Conservation (phyloP, 2,113 vertebrate species). For the Otis tarda region DNA sequence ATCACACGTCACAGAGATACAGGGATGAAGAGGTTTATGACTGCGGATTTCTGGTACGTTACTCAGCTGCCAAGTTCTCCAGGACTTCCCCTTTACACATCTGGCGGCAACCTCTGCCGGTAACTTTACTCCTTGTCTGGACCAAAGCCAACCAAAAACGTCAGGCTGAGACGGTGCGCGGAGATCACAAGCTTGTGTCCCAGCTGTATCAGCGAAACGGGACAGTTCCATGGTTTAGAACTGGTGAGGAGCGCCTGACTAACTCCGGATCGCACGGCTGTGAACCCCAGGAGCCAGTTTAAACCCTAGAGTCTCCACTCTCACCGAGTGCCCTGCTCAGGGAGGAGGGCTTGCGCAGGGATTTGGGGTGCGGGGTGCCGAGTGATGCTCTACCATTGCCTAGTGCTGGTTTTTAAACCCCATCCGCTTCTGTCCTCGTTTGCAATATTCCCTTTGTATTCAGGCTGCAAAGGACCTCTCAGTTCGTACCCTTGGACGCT, state of each 20-base stretch:
- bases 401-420: neutral
- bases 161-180: neutral
- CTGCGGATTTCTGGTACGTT: neutral
- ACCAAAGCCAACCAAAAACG: neutral
- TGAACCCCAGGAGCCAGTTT: too few relatives aligned
- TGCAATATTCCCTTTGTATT: neutral
- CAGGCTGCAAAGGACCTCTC: neutral
- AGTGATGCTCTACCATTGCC: neutral
- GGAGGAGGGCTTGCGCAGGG: neutral
- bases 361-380: too few relatives aligned
- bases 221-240: too few relatives aligned
- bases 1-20: neutral
- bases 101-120: too few relatives aligned
- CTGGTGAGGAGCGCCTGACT: neutral
- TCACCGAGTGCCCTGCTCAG: fast-evolving
- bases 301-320: neutral
- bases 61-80: neutral
- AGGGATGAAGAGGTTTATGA: neutral
- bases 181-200: neutral
- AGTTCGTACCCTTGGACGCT: neutral
- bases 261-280: too few relatives aligned
- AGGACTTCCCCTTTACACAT: neutral
- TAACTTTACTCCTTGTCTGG: neutral
- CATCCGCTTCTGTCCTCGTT: neutral
- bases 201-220: neutral